A percentile compares a stretch with the other conserved stretches of the same genome.
Evolutionary conservation across 1,140 invertebrate species (phyloP).

Genomic region (Macrobrachium rosenbergii): DNA sequence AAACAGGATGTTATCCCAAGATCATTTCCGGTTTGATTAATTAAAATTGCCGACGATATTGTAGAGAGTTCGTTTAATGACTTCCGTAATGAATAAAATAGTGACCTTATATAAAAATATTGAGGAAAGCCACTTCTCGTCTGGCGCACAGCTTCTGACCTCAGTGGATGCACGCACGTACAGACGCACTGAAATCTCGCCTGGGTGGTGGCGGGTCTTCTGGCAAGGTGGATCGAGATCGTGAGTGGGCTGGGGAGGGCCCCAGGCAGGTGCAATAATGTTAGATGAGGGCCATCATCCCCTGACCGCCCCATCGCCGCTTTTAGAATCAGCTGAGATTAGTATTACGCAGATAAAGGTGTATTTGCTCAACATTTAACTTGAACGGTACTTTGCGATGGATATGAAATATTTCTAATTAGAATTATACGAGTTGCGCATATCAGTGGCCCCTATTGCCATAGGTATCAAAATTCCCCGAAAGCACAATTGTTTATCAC

Average conservation of each 20-base stretch:
- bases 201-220: slow-evolving; percentile 14
- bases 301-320: neutral
- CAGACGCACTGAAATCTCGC: neutral
- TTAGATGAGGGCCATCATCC: slow-evolving; percentile 55
- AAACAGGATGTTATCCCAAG: too few species aligned
- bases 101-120: too few species aligned
- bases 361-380: too few species aligned
- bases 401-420: too few species aligned
- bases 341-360: neutral
- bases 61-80: too few species aligned
- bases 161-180: neutral
- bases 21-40: too few species aligned
- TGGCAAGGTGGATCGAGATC: slow-evolving; percentile 12
- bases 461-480: neutral
- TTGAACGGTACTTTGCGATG: too few species aligned
- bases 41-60: too few species aligned
- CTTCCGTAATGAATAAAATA: too few species aligned
- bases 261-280: slow-evolving; percentile 57
- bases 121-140: too few species aligned
- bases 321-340: neutral
- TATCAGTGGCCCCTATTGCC: neutral
- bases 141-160: neutral
- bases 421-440: neutral
- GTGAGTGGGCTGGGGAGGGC: slow-evolving; percentile 42
- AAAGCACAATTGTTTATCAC: slow-evolving; percentile 53